Evolutionary conservation across 2,888 invertebrate species (phyloP).

Genomic region (Dynastes maya): DNA sequence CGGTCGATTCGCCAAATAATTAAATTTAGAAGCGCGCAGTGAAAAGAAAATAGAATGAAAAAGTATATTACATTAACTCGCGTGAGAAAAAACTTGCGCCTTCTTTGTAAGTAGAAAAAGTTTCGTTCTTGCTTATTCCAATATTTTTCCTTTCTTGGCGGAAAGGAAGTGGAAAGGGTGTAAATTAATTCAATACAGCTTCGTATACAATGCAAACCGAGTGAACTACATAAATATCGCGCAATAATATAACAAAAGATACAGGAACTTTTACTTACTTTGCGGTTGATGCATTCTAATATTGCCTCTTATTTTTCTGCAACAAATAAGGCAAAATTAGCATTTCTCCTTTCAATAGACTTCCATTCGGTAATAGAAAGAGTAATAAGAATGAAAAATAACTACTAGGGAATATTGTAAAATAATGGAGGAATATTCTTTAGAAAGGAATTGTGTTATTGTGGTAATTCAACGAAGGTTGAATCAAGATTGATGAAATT

Average conservation of each 20-base stretch:
- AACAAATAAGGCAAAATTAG: slow-evolving; percentile 9
- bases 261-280: slow-evolving; percentile 39
- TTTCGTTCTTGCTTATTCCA: too few relatives aligned
- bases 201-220: neutral
- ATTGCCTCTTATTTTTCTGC: slow-evolving; percentile 24
- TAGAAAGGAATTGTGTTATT: too few relatives aligned
- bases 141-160: too few relatives aligned
- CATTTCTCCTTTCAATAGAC: neutral
- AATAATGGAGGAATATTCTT: too few relatives aligned
- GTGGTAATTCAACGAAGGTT: too few relatives aligned
- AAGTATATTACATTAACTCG: neutral
- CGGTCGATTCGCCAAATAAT: slow-evolving; percentile 1
- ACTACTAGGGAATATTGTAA: too few relatives aligned
- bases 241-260: too few relatives aligned
- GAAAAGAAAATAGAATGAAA: neutral
- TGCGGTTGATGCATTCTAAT: slow-evolving; percentile 47
- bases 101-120: too few relatives aligned
- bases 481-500: too few relatives aligned
- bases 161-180: neutral
- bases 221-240: too few relatives aligned
- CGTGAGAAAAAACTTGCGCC: neutral
- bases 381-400: too few relatives aligned
- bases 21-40: slow-evolving; percentile 1
- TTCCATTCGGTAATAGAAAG: too few relatives aligned
- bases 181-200: neutral